phyloP scores from a whole-genome alignment of 2,113 vertebrate genomes.

The Oryzias melastigma region DNA sequence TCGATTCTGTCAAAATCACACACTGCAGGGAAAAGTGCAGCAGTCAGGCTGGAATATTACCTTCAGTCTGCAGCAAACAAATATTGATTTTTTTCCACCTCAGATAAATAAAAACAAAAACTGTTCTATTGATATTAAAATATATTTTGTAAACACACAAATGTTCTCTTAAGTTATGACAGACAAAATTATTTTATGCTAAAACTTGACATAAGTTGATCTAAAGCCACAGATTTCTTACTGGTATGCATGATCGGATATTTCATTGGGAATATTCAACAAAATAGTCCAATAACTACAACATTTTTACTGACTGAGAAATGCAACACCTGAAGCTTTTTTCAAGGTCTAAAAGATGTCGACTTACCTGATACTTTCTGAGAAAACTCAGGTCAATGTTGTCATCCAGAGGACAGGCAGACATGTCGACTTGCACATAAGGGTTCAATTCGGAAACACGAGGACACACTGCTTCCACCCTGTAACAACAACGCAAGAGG shows the following conservation, averaged over 20 bases:
- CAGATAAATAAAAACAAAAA: too few species aligned
- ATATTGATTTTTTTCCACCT: not conserved
- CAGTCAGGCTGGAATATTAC: conserved; percentile 1
- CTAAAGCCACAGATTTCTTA: too few species aligned
- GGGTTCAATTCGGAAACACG: conserved; percentile 92
- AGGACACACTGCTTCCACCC: conserved; percentile 87
- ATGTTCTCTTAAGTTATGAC: too few species aligned
- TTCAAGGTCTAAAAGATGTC: not conserved
- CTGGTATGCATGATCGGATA: too few species aligned
- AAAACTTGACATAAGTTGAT: too few species aligned
- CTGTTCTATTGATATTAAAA: too few species aligned
- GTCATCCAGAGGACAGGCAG: conserved; percentile 80
- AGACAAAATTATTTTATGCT: too few species aligned
- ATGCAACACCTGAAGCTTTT: too few species aligned
- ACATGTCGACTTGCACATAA: conserved; percentile 88
- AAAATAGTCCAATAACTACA: too few species aligned
- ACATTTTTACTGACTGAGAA: not conserved
- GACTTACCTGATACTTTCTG: conserved; percentile 83
- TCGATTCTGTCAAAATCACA: conserved; percentile 90
- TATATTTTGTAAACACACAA: too few species aligned
- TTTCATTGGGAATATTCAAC: too few species aligned
- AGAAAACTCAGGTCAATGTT: conserved; percentile 89
- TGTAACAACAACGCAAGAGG: conserved; percentile 44
- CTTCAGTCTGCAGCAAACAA: not conserved
- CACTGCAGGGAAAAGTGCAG: conserved; percentile 78